Evolutionary conservation across 2,888 invertebrate species (phyloP), one percentile per base, ranked within the genome.

Genomic region (Teleiodes luculella): DNA sequence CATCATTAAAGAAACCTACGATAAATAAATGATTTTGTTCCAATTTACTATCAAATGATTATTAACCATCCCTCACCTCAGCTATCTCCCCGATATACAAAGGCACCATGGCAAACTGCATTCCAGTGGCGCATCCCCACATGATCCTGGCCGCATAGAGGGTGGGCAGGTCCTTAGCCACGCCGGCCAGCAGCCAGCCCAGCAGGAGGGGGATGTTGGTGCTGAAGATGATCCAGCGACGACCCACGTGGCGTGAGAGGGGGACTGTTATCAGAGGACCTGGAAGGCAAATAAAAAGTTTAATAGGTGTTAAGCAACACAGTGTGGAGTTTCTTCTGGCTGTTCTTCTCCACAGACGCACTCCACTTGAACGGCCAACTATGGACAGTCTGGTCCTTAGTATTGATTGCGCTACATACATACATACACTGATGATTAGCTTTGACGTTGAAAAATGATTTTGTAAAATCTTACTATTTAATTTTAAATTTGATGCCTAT

Each of bases 81-180:
- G 96, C 92, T 53, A 96, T 95, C 79, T 97, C 97, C 0, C 96
- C 95, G 31, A 96, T 92, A 75, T 97, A 97, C 83, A 96, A 93
- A 0, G 97, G 96, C 11, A 94, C 91, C 0, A 93, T 93, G 0
- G 94, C 94, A 76, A 94, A 94, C 52, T 92, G 90, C 70, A 94
- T 92, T 4, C 95, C 94, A 0, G 93, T 91, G 1, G 93, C 93
- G 41, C 93, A 86, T 0, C 95, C 95, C 77, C 91, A 92, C 57
- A 91, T 76, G 57, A 91, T 80, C 64, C 91, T 86, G 30, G 93
- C 93, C 11, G 78, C 91, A 81, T 91, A 93, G 58, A 91, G 72
- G 28, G 90, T 86, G 20, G 69, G 72, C 36, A 92, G 73, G 55
- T 80, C 65, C 5, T 78, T 78, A 10, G 93, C 92, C 33, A 93